Base-by-base conservation (phyloP, 2,888 invertebrate species). In the Galeruca laticollis region DNA sequence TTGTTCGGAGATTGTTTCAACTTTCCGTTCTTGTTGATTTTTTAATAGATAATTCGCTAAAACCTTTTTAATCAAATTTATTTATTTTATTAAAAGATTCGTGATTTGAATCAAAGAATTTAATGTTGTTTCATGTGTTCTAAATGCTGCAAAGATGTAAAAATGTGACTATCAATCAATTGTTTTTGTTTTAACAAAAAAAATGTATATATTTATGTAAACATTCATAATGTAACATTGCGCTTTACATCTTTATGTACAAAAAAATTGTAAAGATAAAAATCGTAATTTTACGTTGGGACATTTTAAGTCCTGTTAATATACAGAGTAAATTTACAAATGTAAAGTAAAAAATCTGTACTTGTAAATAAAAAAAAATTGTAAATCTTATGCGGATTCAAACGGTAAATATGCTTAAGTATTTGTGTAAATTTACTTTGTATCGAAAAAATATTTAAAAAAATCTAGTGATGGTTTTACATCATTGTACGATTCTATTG, bases 11-110 rank as follows among this genome's bases (percentile, higher is more conserved):
- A 47, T 15, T 47, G 2, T 5, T 18, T 15, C 43, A n/a, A 18
- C 15, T 18, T 47, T n/a, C 26, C 31, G 31, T 52, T 76, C 80
- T 79, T 77, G 79, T 75, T 79, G 77, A 61, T 79, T 79, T 74
- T n/a, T 73, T 69, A 71, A 70, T 68, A 63, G 68, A 69, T 68
- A 73, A 70, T 56, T 66, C 66, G 73, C 71, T 73, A 64, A 70
- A 71, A 66, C 60, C 64, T 63, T 63, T 63, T 72, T 67, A 69
- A 69, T 65, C 59, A 49, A 60, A 68, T 71, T 74, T 72, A 72
- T 72, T 72, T 74, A 72, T 74, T 72, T 65, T 69, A 43, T 72
- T 60, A 68, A 66, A 54, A 13, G 56, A 63, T 67, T 71, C 63
- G 43, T 31, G 37, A n/a, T 31, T 51, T 54, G 56, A 51, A 49